Evolutionary conservation across 2,797 vertebrate genomes (phyloP).

Genomic region (Characodon lateralis): DNA sequence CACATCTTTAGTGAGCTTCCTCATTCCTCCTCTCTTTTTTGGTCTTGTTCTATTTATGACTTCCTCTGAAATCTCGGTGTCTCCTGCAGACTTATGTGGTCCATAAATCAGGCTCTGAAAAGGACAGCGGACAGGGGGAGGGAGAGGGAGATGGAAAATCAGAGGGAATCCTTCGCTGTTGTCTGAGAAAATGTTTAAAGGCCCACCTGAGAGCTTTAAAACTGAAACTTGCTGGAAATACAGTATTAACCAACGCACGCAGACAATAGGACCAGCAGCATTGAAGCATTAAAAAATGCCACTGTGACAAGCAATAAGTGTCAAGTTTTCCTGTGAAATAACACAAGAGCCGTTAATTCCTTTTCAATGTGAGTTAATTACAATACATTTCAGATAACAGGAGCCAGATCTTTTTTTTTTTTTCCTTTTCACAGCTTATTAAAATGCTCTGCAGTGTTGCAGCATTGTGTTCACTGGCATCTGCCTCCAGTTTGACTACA

Average conservation of each 20-base stretch:
- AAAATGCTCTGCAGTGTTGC: slow-evolving; percentile 33
- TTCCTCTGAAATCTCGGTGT: slow-evolving; percentile 81
- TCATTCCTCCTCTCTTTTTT: slow-evolving; percentile 68
- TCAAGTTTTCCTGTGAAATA: slow-evolving; percentile 50
- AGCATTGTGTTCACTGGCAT: slow-evolving; percentile 29
- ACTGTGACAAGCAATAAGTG: slow-evolving; percentile 76
- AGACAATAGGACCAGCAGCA: slow-evolving; percentile 69
- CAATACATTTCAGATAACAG: slow-evolving; percentile 52
- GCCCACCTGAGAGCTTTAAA: slow-evolving; percentile 88
- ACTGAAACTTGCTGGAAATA: slow-evolving; percentile 84
- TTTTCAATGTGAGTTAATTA: slow-evolving; percentile 47
- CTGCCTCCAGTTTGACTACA: slow-evolving; percentile 29
- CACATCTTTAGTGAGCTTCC: slow-evolving; percentile 73
- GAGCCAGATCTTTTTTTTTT: slow-evolving; percentile 16
- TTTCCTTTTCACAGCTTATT: slow-evolving; percentile 17
- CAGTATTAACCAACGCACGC: slow-evolving; percentile 73
- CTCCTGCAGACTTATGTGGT: slow-evolving; percentile 81
- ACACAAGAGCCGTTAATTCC: slow-evolving; percentile 45
- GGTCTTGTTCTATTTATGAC: slow-evolving; percentile 81
- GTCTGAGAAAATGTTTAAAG: slow-evolving; percentile 86
- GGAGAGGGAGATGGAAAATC: slow-evolving; percentile 80
- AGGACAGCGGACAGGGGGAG: slow-evolving; percentile 84
- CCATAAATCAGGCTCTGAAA: slow-evolving; percentile 88
- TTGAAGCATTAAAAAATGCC: slow-evolving; percentile 67
- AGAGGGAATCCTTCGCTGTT: slow-evolving; percentile 77